Conservation (phyloP, 2,113 vertebrate species). For the Rhynchomys soricoides region DNA sequence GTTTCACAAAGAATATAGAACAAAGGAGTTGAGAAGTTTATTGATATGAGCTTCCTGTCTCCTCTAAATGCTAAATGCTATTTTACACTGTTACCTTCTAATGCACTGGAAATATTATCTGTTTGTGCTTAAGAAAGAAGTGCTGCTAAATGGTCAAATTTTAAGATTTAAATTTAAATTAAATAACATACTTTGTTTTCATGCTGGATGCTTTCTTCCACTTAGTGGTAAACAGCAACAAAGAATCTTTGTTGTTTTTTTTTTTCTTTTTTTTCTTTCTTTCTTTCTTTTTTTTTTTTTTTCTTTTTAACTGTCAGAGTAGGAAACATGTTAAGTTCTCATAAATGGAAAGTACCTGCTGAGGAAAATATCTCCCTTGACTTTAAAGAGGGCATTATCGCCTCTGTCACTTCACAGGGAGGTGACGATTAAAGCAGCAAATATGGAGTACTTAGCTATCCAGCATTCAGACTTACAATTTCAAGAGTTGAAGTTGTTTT, state of each 20-base stretch:
- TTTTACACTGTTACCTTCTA: background rate
- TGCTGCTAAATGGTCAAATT: background rate
- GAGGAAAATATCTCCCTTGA: conserved; percentile 55
- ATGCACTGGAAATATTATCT: background rate
- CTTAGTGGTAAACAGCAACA: background rate
- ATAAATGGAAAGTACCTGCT: conserved; percentile 67
- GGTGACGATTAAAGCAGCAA: conserved; percentile 52
- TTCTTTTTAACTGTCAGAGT: conserved; percentile 1
- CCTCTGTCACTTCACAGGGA: conserved; percentile 63
- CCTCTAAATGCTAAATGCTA: background rate
- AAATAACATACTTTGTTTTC: conserved; percentile 30
- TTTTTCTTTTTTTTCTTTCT: background rate
- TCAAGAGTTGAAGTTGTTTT: conserved; percentile 17
- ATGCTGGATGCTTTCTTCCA: background rate
- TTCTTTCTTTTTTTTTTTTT: background rate
- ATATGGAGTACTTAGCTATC: background rate
- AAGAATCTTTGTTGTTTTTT: conserved; percentile 29
- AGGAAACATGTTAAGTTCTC: conserved; percentile 47
- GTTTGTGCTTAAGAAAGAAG: background rate
- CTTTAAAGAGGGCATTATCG: conserved; percentile 74
- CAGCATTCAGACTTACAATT: conserved; percentile 42
- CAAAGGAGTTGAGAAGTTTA: background rate
- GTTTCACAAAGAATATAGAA: background rate
- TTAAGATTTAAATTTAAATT: conserved; percentile 48
- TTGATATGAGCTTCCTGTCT: background rate